A percentile compares a stretch with the other conserved stretches of the same genome.
These are phyloP conservation scores for Chlorops oryzae DNA, from an alignment of 1,140 invertebrate species.

Conservation along the genomic window DNA sequence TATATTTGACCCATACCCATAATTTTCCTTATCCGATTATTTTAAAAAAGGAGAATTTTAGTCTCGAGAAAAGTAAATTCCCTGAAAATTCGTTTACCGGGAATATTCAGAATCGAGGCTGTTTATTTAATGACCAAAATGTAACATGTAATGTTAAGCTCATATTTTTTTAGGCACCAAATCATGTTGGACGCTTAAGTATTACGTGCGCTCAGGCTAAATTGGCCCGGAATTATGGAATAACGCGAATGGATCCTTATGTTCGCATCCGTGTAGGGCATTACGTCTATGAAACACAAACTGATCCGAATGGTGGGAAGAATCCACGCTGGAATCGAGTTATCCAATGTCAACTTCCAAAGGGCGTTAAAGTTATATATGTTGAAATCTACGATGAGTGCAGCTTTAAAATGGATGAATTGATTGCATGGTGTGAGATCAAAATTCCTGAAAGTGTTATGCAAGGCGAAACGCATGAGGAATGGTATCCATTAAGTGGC, in stretches of 20 bases:
- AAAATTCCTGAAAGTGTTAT: conserved; percentile 77
- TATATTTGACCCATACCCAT: not conserved
- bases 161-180: conserved; percentile 49
- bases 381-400: conserved; percentile 96
- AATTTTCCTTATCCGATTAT: too few relatives aligned
- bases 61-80: not conserved
- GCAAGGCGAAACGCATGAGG: conserved; percentile 82
- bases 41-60: too few relatives aligned
- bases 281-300: conserved; percentile 91
- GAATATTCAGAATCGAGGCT: too few relatives aligned
- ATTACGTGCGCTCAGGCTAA: conserved; percentile 83
- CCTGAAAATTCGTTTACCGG: too few relatives aligned
- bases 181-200: conserved; percentile 66
- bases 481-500: conserved; percentile 87
- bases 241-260: conserved; percentile 95
- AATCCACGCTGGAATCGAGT: conserved; percentile 60
- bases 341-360: conserved; percentile 69
- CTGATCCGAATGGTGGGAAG: conserved; percentile 85
- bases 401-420: conserved; percentile 91
- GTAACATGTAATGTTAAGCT: not conserved
- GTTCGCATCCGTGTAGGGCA: conserved; percentile 87
- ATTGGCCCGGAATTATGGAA: conserved; percentile 92
- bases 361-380: conserved; percentile 80
- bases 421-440: conserved; percentile 87
- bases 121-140: not conserved